A percentile compares a stretch with the other conserved stretches of the same genome.
phyloP scores from a whole-genome alignment of 2,888 invertebrate genomes.

The Platycheirus rosarum region DNA sequence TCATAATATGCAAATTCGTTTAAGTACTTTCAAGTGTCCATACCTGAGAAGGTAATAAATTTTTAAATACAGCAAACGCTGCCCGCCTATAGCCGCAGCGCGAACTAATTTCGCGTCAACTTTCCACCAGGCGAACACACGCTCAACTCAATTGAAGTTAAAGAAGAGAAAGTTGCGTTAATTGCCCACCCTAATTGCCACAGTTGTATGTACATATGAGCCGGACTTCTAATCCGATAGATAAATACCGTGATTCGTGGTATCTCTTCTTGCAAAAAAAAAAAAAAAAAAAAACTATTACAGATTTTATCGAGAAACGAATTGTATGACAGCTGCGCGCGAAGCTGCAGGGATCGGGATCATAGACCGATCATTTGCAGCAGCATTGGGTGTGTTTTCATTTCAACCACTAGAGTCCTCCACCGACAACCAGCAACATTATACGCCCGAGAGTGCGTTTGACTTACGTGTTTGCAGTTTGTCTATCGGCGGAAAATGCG shows the following conservation, averaged over 20 bases:
- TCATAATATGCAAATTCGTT: constrained; percentile 30
- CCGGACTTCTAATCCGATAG: constrained; percentile 73
- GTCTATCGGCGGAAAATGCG: constrained; percentile 70
- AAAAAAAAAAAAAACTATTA: constrained; percentile 61
- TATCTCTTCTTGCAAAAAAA: constrained; percentile 36
- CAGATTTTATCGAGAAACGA: constrained; percentile 72
- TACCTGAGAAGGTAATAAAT: constrained; percentile 62
- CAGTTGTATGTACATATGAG: constrained; percentile 65
- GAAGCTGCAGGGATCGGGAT: constrained; percentile 43
- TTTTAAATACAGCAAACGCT: constrained; percentile 62
- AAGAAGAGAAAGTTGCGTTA: constrained; percentile 72
- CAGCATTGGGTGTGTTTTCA: constrained; percentile 58
- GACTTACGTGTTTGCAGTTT: constrained; percentile 63
- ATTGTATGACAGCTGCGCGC: constrained; percentile 71
- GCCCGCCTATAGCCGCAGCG: constrained; percentile 8
- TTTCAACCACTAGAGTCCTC: constrained; percentile 27
- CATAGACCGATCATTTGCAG: constrained; percentile 18
- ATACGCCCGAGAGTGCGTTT: constrained; percentile 50
- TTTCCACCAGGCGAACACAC: constrained; percentile 50
- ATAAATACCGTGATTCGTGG: constrained; percentile 59
- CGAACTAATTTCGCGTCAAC: constrained; percentile 67
- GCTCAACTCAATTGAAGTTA: constrained; percentile 59
- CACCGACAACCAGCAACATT: constrained; percentile 2
- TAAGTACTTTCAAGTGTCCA: constrained; percentile 55
- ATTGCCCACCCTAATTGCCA: constrained; percentile 74